Evolutionary conservation across 2,113 vertebrate genomes (phyloP).

Genomic region (Platycercus adscitus): DNA sequence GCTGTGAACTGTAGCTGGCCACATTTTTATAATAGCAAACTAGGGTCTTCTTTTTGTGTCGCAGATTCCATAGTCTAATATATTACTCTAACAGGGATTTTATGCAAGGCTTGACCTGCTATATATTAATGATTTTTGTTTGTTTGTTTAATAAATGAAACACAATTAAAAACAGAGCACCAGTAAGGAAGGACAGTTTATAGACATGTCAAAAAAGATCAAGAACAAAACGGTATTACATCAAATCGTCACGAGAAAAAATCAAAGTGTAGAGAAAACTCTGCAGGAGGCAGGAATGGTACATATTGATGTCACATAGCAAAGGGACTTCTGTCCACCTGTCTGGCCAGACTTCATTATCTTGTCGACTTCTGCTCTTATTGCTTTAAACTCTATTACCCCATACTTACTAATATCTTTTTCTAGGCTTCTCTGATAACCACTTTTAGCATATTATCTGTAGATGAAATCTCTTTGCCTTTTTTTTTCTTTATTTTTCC

Average conservation of each 20-base stretch:
- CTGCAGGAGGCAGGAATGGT: not conserved
- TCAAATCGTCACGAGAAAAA: not conserved
- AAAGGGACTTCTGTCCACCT: not conserved
- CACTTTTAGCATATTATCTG: constrained; percentile 37
- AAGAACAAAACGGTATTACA: not conserved
- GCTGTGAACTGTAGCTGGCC: not conserved
- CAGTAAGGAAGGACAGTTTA: not conserved
- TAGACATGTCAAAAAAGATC: not conserved
- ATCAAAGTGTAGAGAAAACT: not conserved
- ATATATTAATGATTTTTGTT: not conserved
- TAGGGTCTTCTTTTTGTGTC: constrained; percentile 1
- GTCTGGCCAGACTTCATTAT: not conserved
- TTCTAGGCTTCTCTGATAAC: not conserved
- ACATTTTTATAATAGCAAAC: not conserved
- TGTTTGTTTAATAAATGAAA: not conserved
- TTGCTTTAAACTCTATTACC: not conserved
- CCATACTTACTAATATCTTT: not conserved
- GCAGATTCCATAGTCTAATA: not conserved
- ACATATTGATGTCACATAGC: not conserved
- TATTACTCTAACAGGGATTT: not conserved
- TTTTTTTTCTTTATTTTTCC: not conserved
- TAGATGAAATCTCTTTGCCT: constrained; percentile 31
- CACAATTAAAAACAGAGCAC: not conserved
- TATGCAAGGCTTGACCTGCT: not conserved
- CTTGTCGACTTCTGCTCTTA: not conserved